A percentile compares a stretch with the other conserved stretches of the same genome.
phyloP scores from a whole-genome alignment of 2,113 vertebrate genomes.

The Vidua macroura region DNA sequence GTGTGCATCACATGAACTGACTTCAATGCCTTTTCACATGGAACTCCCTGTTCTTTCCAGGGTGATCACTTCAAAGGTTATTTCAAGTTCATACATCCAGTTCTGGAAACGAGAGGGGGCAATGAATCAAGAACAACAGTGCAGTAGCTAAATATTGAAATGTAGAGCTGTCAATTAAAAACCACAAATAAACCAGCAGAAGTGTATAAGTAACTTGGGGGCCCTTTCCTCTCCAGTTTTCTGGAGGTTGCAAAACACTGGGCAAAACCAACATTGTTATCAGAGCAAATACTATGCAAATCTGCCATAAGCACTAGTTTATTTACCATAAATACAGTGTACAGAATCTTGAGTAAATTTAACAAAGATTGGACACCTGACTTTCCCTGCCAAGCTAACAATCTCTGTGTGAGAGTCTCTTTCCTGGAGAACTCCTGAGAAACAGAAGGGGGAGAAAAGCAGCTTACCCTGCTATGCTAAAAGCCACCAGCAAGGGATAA shows the following conservation, averaged over 20 bases:
- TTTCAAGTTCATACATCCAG: neutral
- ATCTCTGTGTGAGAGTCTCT: neutral
- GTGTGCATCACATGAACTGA: too few species aligned
- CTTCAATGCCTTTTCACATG: neutral
- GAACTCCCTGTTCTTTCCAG: neutral
- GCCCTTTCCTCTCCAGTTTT: accelerated
- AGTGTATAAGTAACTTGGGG: accelerated
- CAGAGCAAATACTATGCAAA: neutral
- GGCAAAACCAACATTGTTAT: neutral
- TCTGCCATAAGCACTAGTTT: neutral
- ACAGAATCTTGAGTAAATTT: neutral
- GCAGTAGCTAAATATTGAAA: neutral
- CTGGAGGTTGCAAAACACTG: neutral
- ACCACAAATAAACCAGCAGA: neutral
- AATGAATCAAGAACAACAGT: neutral
- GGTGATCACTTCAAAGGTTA: neutral
- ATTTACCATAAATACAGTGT: neutral
- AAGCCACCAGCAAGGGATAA: neutral
- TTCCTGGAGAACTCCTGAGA: neutral
- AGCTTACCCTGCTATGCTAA: neutral
- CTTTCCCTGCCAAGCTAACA: neutral
- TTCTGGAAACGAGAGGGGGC: neutral
- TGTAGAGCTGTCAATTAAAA: neutral
- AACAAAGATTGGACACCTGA: neutral
- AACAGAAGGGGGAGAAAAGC: neutral